Conservation (phyloP, 2,888 invertebrate species). For the Carpatolechia fugitivella region DNA sequence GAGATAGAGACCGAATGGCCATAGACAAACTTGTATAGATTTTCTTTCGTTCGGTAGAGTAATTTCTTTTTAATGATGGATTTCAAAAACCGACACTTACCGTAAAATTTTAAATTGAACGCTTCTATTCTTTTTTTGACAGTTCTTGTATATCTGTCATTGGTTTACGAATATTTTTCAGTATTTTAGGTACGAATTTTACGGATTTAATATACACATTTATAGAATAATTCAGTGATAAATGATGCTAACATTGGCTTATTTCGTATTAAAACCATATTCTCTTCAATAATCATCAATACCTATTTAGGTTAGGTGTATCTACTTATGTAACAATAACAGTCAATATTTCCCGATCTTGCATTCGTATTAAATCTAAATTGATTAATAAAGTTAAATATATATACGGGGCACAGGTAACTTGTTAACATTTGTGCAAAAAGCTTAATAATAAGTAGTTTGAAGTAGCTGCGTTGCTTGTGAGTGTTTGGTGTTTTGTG, state of each 20-base stretch:
- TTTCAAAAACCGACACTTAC: constrained; percentile 13
- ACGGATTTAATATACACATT: constrained; percentile 37
- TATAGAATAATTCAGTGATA: constrained; percentile 24
- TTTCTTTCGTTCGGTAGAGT: neutral
- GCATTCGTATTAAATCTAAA: neutral
- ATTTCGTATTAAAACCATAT: neutral
- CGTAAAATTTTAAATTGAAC: neutral
- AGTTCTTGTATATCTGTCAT: constrained; percentile 45
- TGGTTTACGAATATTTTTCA: constrained; percentile 32
- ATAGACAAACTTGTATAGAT: constrained; percentile 1
- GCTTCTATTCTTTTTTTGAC: constrained; percentile 27
- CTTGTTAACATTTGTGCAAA: neutral
- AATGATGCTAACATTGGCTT: constrained; percentile 2
- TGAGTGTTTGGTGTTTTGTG: constrained; percentile 14
- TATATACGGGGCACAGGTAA: neutral
- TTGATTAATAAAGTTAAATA: neutral
- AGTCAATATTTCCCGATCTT: constrained; percentile 42
- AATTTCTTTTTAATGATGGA: neutral
- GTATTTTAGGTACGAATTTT: constrained; percentile 47
- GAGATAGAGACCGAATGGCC: constrained; percentile 14
- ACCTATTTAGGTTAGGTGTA: constrained; percentile 63
- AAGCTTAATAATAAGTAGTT: constrained; percentile 16
- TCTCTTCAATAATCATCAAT: constrained; percentile 16
- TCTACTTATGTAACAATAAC: constrained; percentile 76
- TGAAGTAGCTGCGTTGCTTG: constrained; percentile 26